These are phyloP conservation scores for Poicephalus gulielmi DNA, from an alignment of 2,113 vertebrate genomes.

Conservation along the genomic window DNA sequence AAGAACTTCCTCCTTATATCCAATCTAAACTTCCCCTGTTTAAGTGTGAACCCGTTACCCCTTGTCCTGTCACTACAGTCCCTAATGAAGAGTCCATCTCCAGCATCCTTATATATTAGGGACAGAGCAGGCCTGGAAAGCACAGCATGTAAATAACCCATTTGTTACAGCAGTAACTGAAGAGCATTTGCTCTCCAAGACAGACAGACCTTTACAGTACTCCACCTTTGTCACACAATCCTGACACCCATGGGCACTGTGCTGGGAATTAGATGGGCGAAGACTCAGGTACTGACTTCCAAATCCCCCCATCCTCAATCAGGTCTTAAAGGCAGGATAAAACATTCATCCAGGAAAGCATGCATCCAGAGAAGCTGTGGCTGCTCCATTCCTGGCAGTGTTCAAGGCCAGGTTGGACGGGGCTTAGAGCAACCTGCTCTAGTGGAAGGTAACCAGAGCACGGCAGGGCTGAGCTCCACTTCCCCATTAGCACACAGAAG, in stretches of 20 bases:
- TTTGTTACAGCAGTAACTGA: background rate
- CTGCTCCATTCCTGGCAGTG: background rate
- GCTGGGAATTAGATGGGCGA: background rate
- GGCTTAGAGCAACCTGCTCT: background rate
- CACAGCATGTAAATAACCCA: background rate
- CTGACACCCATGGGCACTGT: background rate
- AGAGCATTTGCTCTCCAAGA: background rate
- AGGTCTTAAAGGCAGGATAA: background rate
- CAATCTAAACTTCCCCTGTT: too few relatives aligned
- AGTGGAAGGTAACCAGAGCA: background rate
- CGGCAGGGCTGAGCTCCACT: background rate
- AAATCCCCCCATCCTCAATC: background rate
- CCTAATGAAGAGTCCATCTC: too few relatives aligned
- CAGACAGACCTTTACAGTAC: background rate
- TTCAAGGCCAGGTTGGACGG: background rate
- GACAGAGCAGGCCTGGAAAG: background rate
- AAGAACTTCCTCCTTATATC: too few relatives aligned
- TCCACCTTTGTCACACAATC: background rate
- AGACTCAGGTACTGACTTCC: background rate
- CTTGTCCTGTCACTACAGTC: too few relatives aligned
- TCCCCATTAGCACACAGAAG: background rate
- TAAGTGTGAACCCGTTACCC: too few relatives aligned
- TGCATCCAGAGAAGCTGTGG: background rate
- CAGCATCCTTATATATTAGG: too few relatives aligned
- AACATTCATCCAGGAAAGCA: background rate